Evolutionary conservation across 2,113 vertebrate genomes (phyloP).

Genomic region (Tenrec ecaudatus): DNA sequence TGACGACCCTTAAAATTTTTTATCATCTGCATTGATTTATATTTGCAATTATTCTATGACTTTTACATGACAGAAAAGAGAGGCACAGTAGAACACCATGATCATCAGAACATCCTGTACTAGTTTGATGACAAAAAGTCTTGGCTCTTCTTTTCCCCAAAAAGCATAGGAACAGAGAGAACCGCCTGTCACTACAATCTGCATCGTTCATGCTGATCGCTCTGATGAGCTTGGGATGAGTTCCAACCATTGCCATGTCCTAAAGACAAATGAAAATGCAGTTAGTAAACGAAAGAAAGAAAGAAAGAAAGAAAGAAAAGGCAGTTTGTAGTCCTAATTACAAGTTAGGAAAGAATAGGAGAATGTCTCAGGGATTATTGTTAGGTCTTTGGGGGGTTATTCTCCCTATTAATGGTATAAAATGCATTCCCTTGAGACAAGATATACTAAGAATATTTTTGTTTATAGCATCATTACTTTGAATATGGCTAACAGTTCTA

Average conservation of each 20-base stretch:
- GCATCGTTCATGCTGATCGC: background rate
- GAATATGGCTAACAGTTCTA: background rate
- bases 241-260: background rate
- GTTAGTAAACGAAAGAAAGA: no score
- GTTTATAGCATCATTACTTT: background rate
- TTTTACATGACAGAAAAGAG: background rate
- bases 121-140: background rate
- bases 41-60: background rate
- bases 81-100: background rate
- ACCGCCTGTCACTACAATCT: background rate
- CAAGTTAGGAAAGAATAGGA: background rate
- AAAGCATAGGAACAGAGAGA: background rate
- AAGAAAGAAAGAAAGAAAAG: background rate
- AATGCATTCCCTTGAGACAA: background rate
- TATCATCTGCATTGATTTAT: background rate
- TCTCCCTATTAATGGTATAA: background rate
- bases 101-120: background rate
- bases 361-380: background rate
- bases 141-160: background rate
- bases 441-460: background rate
- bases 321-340: background rate
- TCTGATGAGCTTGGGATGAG: background rate
- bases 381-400: background rate
- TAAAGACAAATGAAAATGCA: background rate
- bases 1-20: background rate